phyloP scores from a whole-genome alignment of 2,888 invertebrate genomes.

The Dioctria rufipes region DNA sequence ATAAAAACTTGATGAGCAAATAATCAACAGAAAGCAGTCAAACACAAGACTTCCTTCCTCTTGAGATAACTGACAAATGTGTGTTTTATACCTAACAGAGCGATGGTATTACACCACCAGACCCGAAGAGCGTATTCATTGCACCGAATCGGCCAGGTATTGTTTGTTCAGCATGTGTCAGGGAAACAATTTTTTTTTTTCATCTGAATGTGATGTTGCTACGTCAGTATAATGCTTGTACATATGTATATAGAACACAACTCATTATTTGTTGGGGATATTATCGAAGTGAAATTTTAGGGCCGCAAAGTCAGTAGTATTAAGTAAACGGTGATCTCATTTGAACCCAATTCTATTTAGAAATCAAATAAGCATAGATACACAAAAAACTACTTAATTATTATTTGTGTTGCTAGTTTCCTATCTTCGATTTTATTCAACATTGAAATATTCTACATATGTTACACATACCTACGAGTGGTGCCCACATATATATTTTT shows the following conservation, averaged over 20 bases:
- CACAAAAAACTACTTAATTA: neutral
- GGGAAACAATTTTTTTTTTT: slow-evolving; percentile 35
- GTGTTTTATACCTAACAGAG: slow-evolving; percentile 41
- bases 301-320: slow-evolving; percentile 1
- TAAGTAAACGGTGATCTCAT: slow-evolving; percentile 12
- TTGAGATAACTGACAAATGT: slow-evolving; percentile 50
- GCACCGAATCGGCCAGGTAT: neutral
- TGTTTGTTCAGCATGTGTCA: slow-evolving; percentile 48
- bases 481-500: too few species aligned
- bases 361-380: neutral
- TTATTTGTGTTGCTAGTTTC: neutral
- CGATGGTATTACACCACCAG: slow-evolving; percentile 1
- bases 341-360: neutral
- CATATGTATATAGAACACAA: neutral
- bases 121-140: slow-evolving; percentile 16
- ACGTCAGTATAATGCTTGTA: neutral
- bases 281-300: slow-evolving; percentile 15
- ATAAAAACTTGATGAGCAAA: slow-evolving; percentile 45
- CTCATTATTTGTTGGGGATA: slow-evolving; percentile 27
- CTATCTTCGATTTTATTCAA: neutral
- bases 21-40: slow-evolving; percentile 49
- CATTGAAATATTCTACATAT: too few species aligned
- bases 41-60: slow-evolving; percentile 55
- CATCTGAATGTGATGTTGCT: slow-evolving; percentile 18
- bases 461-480: too few species aligned